phyloP scores from a whole-genome alignment of 2,113 vertebrate genomes.

The Orcinus orca region DNA sequence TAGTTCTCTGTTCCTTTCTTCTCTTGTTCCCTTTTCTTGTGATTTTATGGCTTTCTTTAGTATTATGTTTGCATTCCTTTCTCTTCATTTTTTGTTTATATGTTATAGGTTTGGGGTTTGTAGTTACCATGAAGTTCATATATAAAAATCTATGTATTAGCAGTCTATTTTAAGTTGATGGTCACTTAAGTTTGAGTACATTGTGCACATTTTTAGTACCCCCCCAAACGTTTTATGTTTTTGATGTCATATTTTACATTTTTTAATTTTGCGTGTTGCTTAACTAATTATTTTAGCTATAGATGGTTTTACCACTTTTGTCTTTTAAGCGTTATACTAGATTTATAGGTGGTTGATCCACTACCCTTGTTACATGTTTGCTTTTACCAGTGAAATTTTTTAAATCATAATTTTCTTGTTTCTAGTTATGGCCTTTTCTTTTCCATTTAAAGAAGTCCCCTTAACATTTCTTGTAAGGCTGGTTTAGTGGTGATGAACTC shows the following conservation, averaged over 20 bases:
- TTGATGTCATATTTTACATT: neutral
- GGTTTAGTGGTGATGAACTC: neutral
- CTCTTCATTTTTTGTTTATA: neutral
- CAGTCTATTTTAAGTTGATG: neutral
- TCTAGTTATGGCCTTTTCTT: neutral
- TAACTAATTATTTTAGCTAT: neutral
- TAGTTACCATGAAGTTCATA: neutral
- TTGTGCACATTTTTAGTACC: neutral
- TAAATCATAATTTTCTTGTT: neutral
- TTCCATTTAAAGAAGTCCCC: neutral
- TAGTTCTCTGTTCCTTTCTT: neutral
- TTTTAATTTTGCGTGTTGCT: neutral
- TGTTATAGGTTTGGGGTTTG: neutral
- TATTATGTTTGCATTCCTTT: neutral
- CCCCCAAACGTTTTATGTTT: neutral
- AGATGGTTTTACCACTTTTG: neutral
- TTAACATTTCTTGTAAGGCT: neutral
- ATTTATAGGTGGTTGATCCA: neutral
- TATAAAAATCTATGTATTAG: neutral
- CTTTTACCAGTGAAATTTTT: neutral
- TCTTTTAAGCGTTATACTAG: neutral
- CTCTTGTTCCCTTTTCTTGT: neutral
- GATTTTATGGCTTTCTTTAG: neutral
- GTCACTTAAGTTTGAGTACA: neutral
- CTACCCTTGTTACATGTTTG: neutral